Evolutionary conservation across 2,113 vertebrate species (phyloP), one percentile per base, ranked within the genome.

Genomic region (Cyanistes caeruleus): DNA sequence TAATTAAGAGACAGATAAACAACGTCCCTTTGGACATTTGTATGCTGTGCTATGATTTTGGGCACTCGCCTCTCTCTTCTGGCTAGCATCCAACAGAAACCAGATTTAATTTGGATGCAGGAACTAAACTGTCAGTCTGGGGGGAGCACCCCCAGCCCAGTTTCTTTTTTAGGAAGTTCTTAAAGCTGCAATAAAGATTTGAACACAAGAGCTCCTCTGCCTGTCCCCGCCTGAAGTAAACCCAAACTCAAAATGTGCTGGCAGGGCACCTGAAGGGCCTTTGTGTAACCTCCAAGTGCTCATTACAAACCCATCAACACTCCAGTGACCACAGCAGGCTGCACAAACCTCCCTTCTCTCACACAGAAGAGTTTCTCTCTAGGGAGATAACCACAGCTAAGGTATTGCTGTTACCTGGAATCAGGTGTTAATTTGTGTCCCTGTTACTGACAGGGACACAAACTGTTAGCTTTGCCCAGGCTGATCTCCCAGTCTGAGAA

Each of bases 101-200:
- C 20, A n/a, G 31, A 64, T 10, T 49, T 23, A 5, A 72, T 39
- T 9, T 58, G 81, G 64, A 77, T 4, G 13, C 27, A 58, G 51
- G 28, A 89, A 9, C 13, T 33, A 28, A 64, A 11, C 19, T 30
- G 24, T 15, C 41, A 46, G 18, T 25, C 33, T 28, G 6, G 1
- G 4, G 23, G 5, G 7, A 25, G 7, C 8, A 8, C 3, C 12
- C 11, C 4, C 35, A 4, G 60, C 11, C 4, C 35, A 4, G 60
- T 55, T 83, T n/a, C 9, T 37, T 51, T 63, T 77, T 76, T 2
- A 89, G 10, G 1, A 37, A 25, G 4, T 41, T 25, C n/a, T 65
- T 49, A 33, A 65, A 84, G 21, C 10, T 28, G 24, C 17, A 41
- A 44, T 52, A 44, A 80, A 8, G 31, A 25, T 18, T 15, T 37